phyloP scores from a whole-genome alignment of 2,113 vertebrate genomes.

The Carollia perspicillata region DNA sequence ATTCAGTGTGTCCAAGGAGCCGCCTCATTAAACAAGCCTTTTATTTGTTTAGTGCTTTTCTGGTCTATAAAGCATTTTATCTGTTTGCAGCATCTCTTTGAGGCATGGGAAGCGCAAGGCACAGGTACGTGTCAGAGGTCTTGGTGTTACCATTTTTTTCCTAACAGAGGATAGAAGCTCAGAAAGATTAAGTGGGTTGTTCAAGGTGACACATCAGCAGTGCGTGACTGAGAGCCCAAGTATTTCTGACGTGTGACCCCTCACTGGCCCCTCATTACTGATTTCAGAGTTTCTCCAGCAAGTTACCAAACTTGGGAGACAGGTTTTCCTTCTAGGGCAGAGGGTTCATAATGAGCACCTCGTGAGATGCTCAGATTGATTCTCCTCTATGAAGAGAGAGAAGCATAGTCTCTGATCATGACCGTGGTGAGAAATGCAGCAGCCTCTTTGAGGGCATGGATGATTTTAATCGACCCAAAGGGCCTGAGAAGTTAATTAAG shows the following conservation, averaged over 20 bases:
- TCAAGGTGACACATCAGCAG: background rate
- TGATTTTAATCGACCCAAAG: background rate
- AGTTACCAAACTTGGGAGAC: background rate
- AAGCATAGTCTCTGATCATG: background rate
- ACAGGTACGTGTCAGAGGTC: background rate
- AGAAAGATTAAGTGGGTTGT: background rate
- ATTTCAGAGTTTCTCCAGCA: background rate
- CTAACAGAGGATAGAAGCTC: background rate
- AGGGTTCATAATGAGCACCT: background rate
- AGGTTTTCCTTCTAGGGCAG: accelerated
- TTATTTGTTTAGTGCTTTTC: background rate
- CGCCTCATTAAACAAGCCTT: background rate
- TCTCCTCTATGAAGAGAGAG: background rate
- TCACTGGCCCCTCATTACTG: background rate
- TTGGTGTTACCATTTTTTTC: background rate
- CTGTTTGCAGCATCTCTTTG: background rate
- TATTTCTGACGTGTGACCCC: background rate
- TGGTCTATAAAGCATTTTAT: background rate
- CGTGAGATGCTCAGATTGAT: background rate
- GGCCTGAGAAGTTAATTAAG: conserved; percentile 55
- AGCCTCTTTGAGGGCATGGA: background rate
- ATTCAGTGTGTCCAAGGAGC: background rate
- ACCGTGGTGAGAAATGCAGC: background rate
- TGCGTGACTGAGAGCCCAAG: background rate
- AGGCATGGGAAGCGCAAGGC: background rate